Percentiles rank a stretch among this genome's conserved stretches.
phyloP scores from a whole-genome alignment of 2,888 invertebrate genomes.

The Zelleria hepariella region DNA sequence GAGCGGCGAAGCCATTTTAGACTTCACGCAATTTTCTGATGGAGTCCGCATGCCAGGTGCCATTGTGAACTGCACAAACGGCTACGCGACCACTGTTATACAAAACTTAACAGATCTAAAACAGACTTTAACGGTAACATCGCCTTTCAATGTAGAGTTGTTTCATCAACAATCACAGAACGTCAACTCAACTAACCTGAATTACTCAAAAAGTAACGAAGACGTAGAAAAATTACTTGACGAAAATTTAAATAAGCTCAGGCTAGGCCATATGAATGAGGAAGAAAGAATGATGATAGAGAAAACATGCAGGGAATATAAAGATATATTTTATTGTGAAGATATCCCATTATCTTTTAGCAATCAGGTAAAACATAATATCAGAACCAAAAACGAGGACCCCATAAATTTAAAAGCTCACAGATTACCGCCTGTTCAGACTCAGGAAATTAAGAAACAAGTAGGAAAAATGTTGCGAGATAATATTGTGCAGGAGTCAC shows the following conservation, averaged over 20 bases:
- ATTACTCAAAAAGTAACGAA: not conserved
- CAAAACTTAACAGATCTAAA: not conserved
- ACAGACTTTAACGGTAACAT: not conserved
- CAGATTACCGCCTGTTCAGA: slow-evolving; percentile 10
- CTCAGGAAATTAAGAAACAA: slow-evolving; percentile 15
- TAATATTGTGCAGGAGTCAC: slow-evolving; percentile 12
- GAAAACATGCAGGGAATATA: slow-evolving; percentile 16
- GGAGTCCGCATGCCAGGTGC: not conserved
- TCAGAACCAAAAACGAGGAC: slow-evolving; percentile 14
- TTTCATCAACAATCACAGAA: not conserved
- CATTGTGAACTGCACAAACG: not conserved
- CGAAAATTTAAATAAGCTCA: not conserved
- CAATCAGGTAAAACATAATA: slow-evolving; percentile 2
- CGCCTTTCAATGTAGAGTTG: not conserved
- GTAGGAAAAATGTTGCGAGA: slow-evolving; percentile 15
- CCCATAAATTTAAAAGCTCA: slow-evolving; percentile 16
- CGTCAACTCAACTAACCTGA: not conserved
- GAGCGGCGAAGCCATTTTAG: not conserved
- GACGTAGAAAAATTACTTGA: not conserved
- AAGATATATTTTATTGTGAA: slow-evolving; percentile 7
- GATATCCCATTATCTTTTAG: not conserved
- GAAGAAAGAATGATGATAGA: slow-evolving; percentile 6
- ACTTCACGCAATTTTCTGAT: not conserved
- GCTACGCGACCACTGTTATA: not conserved
- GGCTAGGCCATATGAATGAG: not conserved